These are phyloP conservation scores for Temnothorax nylanderi DNA, from an alignment of 1,140 invertebrate species.

Conservation along the genomic window DNA sequence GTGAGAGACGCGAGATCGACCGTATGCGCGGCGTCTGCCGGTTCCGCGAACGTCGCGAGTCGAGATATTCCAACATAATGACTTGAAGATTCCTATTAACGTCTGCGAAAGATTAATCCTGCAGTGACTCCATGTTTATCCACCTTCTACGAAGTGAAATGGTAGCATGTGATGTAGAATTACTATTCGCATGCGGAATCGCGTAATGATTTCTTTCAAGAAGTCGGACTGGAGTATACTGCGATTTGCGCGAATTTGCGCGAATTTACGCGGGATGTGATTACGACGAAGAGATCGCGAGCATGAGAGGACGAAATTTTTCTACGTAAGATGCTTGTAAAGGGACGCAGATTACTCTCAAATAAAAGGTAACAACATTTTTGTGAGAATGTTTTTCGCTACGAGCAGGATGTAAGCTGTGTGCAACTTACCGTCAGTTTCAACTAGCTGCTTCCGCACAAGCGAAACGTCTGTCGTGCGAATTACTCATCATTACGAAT, in stretches of 20 bases:
- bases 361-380: conserved; percentile 16
- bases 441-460: conserved; percentile 72
- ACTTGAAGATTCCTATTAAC: conserved; percentile 43
- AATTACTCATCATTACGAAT: conserved; percentile 82
- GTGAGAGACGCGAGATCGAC: conserved; percentile 51
- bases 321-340: neutral
- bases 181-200: conserved; percentile 10
- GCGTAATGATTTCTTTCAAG: conserved; percentile 30
- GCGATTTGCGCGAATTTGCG: conserved; percentile 15
- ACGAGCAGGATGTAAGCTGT: neutral
- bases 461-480: conserved; percentile 74
- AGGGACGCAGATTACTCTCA: neutral
- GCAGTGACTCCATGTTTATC: neutral
- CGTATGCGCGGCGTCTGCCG: conserved; percentile 37
- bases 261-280: neutral
- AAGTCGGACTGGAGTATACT: neutral
- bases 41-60: conserved; percentile 44
- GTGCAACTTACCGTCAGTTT: conserved; percentile 69
- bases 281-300: conserved; percentile 4
- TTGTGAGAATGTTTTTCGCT: neutral
- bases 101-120: conserved; percentile 40
- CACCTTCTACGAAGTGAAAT: neutral
- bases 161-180: conserved; percentile 17
- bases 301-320: neutral
- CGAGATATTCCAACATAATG: conserved; percentile 30